Evolutionary conservation across 2,113 vertebrate genomes (phyloP).

Genomic region (Tetrax tetrax): DNA sequence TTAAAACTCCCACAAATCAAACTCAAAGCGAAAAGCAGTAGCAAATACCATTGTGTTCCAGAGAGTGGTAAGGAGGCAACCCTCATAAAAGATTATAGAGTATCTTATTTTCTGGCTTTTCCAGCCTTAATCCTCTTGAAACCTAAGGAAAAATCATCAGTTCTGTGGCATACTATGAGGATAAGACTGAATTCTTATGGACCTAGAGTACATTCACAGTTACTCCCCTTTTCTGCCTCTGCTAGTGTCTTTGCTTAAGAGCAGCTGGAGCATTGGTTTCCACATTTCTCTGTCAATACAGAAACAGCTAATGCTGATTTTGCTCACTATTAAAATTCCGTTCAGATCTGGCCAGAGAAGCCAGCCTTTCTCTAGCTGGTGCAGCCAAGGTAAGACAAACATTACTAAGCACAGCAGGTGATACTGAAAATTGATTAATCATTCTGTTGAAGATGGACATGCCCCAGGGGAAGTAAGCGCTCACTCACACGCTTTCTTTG

Average conservation of each 20-base stretch:
- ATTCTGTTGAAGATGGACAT: not conserved
- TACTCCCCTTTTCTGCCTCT: not conserved
- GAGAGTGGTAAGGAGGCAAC: not conserved
- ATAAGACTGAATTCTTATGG: not conserved
- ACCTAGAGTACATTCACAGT: not conserved
- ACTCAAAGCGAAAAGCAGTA: conserved; percentile 19
- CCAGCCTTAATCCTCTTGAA: not conserved
- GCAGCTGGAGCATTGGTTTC: not conserved
- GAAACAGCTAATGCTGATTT: not conserved
- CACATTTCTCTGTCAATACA: not conserved
- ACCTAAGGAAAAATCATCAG: not conserved
- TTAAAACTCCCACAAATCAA: conserved; percentile 47
- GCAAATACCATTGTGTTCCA: not conserved
- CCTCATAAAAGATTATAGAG: not conserved
- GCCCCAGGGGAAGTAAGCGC: not conserved
- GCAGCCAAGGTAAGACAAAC: not conserved
- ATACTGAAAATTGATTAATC: not conserved
- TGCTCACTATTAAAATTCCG: not conserved
- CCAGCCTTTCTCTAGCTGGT: not conserved
- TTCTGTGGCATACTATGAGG: not conserved
- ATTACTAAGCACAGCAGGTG: not conserved
- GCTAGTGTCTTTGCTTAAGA: not conserved
- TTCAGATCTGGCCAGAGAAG: not conserved
- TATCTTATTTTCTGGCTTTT: not conserved
- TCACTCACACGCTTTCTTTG: not conserved